A percentile compares a stretch with the other conserved stretches of the same genome.
phyloP scores from a whole-genome alignment of 2,888 invertebrate species.

The Fissipunctia ypsillon region DNA sequence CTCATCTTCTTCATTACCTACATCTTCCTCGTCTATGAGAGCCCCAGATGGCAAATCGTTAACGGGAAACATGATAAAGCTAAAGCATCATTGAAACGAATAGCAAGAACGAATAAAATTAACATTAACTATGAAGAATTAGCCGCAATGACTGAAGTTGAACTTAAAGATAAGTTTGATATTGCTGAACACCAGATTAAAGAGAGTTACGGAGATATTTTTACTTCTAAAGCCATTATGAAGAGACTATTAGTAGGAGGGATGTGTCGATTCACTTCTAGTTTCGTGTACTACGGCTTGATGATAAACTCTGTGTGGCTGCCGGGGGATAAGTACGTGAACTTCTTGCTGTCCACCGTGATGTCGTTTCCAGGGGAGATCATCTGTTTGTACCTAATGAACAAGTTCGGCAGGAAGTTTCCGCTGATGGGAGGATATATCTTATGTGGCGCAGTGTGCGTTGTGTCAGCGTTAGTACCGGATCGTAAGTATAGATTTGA shows the following conservation, averaged over 20 bases:
- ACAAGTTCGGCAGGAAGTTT: constrained; percentile 80
- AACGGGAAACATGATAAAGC: constrained; percentile 79
- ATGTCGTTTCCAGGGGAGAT: constrained; percentile 86
- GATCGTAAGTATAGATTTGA: constrained; percentile 73
- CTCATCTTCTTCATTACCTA: constrained; percentile 76
- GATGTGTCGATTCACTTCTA: constrained; percentile 77
- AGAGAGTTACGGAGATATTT: constrained; percentile 75
- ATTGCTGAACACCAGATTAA: constrained; percentile 74
- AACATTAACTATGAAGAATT: constrained; percentile 76
- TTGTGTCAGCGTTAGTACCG: constrained; percentile 77
- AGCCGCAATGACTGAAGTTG: constrained; percentile 71
- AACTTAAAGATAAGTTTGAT: constrained; percentile 77
- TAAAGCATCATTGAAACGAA: constrained; percentile 73
- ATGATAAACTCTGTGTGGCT: constrained; percentile 83
- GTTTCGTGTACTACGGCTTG: constrained; percentile 84
- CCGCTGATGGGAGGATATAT: constrained; percentile 79
- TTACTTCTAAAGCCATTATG: constrained; percentile 78
- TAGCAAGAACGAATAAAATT: constrained; percentile 78
- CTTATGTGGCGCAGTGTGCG: constrained; percentile 75
- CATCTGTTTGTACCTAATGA: constrained; percentile 80
- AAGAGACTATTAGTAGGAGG: constrained; percentile 75
- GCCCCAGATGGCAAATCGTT: constrained; percentile 84
- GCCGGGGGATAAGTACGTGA: constrained; percentile 83
- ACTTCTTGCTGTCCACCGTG: constrained; percentile 80
- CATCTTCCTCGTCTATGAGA: constrained; percentile 78